Conservation (phyloP, 2,797 vertebrate genomes). For the Sciaenops ocellatus region DNA sequence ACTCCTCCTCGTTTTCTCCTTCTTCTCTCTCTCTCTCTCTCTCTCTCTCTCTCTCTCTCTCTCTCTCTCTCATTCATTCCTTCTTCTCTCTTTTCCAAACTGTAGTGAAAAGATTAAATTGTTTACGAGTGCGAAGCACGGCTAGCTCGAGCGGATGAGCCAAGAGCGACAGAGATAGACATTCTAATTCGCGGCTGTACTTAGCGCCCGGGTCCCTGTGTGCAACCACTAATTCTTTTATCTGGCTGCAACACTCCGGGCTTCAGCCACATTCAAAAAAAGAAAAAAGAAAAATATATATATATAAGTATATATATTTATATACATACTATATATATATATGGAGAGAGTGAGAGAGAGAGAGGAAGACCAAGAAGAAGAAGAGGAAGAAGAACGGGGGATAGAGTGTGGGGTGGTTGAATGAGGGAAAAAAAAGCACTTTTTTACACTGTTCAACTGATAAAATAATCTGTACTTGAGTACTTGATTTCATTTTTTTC, state of each 20-base stretch:
- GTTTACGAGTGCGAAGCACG: slow-evolving; percentile 94
- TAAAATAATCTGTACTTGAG: slow-evolving; percentile 96
- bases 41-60: slow-evolving; percentile 58
- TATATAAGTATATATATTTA: slow-evolving; percentile 11
- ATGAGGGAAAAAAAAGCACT: slow-evolving; percentile 88
- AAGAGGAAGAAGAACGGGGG: background rate
- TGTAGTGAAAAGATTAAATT: slow-evolving; percentile 99
- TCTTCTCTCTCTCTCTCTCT: slow-evolving; percentile 60
- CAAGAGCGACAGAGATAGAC: slow-evolving; percentile 97
- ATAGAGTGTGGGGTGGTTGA: slow-evolving; percentile 61
- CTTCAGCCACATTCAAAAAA: slow-evolving; percentile 94
- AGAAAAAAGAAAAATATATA: slow-evolving; percentile 24
- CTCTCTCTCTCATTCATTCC: slow-evolving; percentile 38
- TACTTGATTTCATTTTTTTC: slow-evolving; percentile 90
- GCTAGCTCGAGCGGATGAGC: slow-evolving; percentile 93
- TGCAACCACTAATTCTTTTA: slow-evolving; percentile 99
- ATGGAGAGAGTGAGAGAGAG: background rate
- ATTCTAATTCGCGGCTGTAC: slow-evolving; percentile 97
- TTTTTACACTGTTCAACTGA: slow-evolving; percentile 88
- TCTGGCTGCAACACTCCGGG: slow-evolving; percentile 98
- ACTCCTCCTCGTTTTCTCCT: slow-evolving; percentile 66
- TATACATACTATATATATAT: background rate
- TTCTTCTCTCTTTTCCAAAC: slow-evolving; percentile 84
- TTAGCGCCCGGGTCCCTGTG: slow-evolving; percentile 92
- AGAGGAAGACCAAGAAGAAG: background rate